phyloP scores from a whole-genome alignment of 2,888 invertebrate genomes.

The Hylaea fasciaria region DNA sequence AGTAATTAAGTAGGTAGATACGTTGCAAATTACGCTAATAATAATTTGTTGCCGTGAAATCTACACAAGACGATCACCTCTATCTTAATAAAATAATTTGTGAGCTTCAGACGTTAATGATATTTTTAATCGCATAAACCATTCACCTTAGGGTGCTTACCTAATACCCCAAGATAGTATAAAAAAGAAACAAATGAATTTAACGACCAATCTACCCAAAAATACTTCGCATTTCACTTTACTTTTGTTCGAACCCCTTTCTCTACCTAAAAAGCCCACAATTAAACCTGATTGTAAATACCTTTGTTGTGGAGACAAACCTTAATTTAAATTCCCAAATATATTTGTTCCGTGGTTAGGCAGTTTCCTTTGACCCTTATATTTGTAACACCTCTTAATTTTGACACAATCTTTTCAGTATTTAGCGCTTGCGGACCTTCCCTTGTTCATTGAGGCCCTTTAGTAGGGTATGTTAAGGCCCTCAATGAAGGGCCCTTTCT shows the following conservation, averaged over 20 bases:
- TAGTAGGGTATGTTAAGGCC: constrained; percentile 30
- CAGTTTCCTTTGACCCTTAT: constrained; percentile 35
- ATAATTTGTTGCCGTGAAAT: no score
- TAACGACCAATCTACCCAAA: constrained; percentile 10
- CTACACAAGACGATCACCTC: no score
- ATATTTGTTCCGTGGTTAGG: constrained; percentile 33
- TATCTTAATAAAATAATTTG: no score
- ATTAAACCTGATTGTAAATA: constrained; percentile 36
- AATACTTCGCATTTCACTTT: constrained; percentile 14
- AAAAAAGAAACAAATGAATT: background rate
- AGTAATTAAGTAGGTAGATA: no score
- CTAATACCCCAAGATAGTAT: no score
- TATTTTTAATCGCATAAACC: no score
- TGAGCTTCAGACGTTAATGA: no score
- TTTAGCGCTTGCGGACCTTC: constrained; percentile 18
- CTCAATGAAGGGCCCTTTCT: constrained; percentile 53
- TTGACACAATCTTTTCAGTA: constrained; percentile 45
- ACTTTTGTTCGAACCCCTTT: constrained; percentile 21
- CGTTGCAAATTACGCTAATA: no score
- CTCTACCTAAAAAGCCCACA: constrained; percentile 25
- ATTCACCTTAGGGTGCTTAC: no score
- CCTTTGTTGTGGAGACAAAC: constrained; percentile 31
- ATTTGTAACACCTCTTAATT: constrained; percentile 46
- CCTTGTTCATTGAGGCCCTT: constrained; percentile 29
- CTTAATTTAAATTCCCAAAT: constrained; percentile 36